phyloP scores from a whole-genome alignment of 1,140 invertebrate genomes.

The Pogonomyrmex barbatus region DNA sequence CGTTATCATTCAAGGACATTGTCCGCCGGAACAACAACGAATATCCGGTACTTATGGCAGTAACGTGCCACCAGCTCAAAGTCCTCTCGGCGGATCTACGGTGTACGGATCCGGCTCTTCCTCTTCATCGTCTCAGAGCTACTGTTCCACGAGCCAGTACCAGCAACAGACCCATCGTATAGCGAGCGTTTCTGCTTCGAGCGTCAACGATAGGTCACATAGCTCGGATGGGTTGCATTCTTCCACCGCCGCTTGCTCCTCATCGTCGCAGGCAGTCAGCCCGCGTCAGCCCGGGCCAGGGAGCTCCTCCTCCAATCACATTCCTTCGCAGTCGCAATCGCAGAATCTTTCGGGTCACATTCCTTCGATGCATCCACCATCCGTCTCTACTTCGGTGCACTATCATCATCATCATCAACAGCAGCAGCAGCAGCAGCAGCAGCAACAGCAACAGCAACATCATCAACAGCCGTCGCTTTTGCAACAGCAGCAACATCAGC shows the following conservation, averaged over 20 bases:
- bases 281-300: conserved; percentile 64
- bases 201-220: conserved; percentile 49
- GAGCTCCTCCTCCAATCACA: conserved; percentile 77
- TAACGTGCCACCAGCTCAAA: conserved; percentile 24
- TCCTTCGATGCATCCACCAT: conserved; percentile 80
- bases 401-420: conserved; percentile 59
- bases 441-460: conserved; percentile 66
- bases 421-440: conserved; percentile 63
- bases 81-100: conserved; percentile 23
- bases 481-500: conserved; percentile 64
- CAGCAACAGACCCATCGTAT: conserved; percentile 59
- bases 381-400: conserved; percentile 64
- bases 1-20: conserved; percentile 54
- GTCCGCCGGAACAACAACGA: conserved; percentile 70
- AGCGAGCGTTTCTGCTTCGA: conserved; percentile 26
- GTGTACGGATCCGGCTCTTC: conserved; percentile 57
- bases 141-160: conserved; percentile 59
- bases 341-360: conserved; percentile 82
- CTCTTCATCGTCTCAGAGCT: conserved; percentile 62
- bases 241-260: conserved; percentile 67
- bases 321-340: conserved; percentile 77
- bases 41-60: conserved; percentile 65
- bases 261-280: conserved; percentile 73
- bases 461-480: conserved; percentile 66
- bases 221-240: conserved; percentile 68